Base-by-base conservation (phyloP, 2,888 invertebrate genomes). In the Caenorhabditis zanzibari region DNA sequence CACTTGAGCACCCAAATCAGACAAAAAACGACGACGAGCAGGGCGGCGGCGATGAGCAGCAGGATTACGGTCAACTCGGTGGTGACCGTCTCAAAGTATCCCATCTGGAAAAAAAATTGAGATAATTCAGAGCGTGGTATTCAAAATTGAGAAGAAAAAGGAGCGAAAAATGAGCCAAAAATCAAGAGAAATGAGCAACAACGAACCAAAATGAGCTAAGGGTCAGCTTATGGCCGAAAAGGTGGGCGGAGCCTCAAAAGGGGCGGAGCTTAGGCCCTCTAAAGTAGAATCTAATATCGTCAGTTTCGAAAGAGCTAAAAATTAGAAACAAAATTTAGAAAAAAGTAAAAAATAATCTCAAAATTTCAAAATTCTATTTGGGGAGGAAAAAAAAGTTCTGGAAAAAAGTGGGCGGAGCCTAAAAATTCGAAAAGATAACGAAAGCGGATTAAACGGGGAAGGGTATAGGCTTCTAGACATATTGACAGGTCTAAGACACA, bases 21-120 rank as follows among this genome's bases (percentile, higher is more conserved):
- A 69, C 82, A 82, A 32, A 85, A 76, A 19, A 81, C 41, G 16
- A 85, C 54, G 24, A 81, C 59, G n/a, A 85, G 63, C n/a, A 80
- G 58, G 2, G 75, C 71, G 61, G 82, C 85, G 16, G 76, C 59
- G 59, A 72, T 64, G 47, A 85, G 66, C 22, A 82, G 64, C 28
- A 80, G 19, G 35, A 76, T 72, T 12, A 80, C 85, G 28, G 81
- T 38, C n/a, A 80, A 41, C 12, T 82, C 76, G n/a, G 54, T 66
- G 49, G 82, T 77, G 12, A 72, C 54, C 9, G 52, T 58, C 16
- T 68, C 63, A 54, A 73, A 75, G 26, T 63, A 64, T 35, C 61
- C 26, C 81, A 81, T 7, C 19, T 35, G 19, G 1, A n/a, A 19
- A 35, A 1, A n/a, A 19, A 35, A 12, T 12, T 19, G 19, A 19